Conservation (phyloP, 2,797 vertebrate genomes). For the Sebastes matsubarae region DNA sequence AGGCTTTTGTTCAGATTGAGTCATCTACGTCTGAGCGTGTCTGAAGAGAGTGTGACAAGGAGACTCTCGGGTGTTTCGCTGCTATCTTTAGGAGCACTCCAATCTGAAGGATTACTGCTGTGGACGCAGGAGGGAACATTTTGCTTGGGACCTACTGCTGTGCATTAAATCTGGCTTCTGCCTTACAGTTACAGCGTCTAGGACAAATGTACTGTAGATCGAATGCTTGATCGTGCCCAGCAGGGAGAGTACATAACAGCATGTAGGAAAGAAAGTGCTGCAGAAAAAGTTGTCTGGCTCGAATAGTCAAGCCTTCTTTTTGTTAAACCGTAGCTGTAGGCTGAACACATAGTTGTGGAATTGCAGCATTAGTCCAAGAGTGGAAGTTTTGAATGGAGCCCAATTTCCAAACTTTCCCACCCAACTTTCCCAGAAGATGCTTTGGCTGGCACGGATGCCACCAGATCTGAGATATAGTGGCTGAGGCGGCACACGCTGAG, state of each 20-base stretch:
- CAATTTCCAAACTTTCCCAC: constrained; percentile 67
- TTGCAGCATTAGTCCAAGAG: constrained; percentile 32
- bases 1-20: constrained; percentile 76
- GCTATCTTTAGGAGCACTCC: constrained; percentile 74
- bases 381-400: constrained; percentile 49
- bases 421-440: constrained; percentile 69
- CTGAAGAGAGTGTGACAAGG: constrained; percentile 70
- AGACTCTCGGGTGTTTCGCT: constrained; percentile 67
- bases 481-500: constrained; percentile 42
- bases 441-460: constrained; percentile 58
- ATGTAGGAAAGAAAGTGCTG: background rate
- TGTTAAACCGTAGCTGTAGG: constrained; percentile 25
- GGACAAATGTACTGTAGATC: constrained; percentile 23
- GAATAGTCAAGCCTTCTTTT: constrained; percentile 1
- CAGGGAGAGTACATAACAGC: background rate
- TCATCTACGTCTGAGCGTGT: constrained; percentile 70
- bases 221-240: constrained; percentile 21
- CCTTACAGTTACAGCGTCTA: constrained; percentile 29
- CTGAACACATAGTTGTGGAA: constrained; percentile 34
- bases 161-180: constrained; percentile 54
- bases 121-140: constrained; percentile 54
- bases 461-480: constrained; percentile 56
- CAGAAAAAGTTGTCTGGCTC: background rate
- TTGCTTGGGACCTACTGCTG: constrained; percentile 60
- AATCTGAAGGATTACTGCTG: constrained; percentile 67